Evolutionary conservation across 1,140 invertebrate species (phyloP).

Genomic region (Dufourea novaeangliae): DNA sequence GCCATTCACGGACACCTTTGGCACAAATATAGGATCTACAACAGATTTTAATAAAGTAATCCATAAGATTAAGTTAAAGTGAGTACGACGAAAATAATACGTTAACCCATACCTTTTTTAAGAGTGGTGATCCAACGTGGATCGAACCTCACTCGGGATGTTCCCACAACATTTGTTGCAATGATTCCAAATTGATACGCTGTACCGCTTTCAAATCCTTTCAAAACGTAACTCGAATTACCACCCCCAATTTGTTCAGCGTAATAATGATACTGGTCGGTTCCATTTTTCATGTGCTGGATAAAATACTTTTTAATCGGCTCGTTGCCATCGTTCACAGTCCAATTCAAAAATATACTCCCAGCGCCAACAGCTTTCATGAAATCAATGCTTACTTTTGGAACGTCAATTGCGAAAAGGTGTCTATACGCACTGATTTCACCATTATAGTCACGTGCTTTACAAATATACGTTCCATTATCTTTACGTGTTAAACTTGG

Average conservation of each 20-base stretch:
- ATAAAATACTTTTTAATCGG: conserved; percentile 86
- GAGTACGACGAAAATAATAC: background rate
- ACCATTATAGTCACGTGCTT: conserved; percentile 72
- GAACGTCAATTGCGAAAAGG: conserved; percentile 86
- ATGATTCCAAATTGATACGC: conserved; percentile 83
- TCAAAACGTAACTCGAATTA: conserved; percentile 85
- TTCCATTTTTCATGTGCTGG: conserved; percentile 84
- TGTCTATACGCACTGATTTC: conserved; percentile 76
- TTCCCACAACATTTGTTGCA: conserved; percentile 83
- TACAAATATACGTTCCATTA: conserved; percentile 86
- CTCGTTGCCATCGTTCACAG: conserved; percentile 88
- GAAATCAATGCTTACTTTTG: conserved; percentile 87
- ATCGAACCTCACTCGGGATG: conserved; percentile 80
- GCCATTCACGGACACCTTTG: conserved; percentile 89
- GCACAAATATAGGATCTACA: conserved; percentile 89
- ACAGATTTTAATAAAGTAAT: conserved; percentile 39
- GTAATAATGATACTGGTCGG: conserved; percentile 82
- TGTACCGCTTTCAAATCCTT: conserved; percentile 84
- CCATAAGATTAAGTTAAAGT: background rate
- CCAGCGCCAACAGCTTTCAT: conserved; percentile 88
- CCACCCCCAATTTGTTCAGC: conserved; percentile 82
- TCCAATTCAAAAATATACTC: conserved; percentile 92
- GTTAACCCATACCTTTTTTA: conserved; percentile 78
- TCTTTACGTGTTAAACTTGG: conserved; percentile 84
- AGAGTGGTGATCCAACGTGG: conserved; percentile 84